Evolutionary conservation across 2,113 vertebrate genomes (phyloP).

Genomic region (Chloropsis hardwickii): DNA sequence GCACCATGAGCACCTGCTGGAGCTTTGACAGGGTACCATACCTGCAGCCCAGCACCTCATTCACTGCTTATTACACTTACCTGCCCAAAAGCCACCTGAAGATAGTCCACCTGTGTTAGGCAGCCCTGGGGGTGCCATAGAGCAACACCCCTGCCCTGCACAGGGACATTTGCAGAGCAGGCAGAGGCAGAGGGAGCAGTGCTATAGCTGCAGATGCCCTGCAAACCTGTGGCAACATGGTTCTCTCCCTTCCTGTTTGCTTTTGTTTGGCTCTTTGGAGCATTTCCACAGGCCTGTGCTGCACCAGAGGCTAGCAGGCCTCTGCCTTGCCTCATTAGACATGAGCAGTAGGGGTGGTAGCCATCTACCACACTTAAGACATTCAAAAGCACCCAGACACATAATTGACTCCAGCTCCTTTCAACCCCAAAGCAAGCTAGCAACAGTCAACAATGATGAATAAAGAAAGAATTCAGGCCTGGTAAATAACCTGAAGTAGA

Average conservation of each 20-base stretch:
- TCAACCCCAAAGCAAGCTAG: slow-evolving; percentile 22
- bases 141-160: neutral
- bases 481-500: slow-evolving; percentile 56
- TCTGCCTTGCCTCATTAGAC: slow-evolving; percentile 1
- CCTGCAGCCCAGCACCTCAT: neutral
- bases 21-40: neutral
- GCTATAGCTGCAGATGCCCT: neutral
- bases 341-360: neutral
- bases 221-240: neutral
- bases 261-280: neutral
- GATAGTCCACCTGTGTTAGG: neutral
- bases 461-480: slow-evolving; percentile 33
- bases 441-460: slow-evolving; percentile 1
- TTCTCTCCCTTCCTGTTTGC: neutral
- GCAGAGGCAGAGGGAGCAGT: neutral
- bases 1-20: neutral
- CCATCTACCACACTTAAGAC: neutral
- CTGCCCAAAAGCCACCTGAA: neutral
- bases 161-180: neutral
- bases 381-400: slow-evolving; percentile 13
- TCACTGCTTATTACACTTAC: neutral
- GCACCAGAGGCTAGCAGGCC: neutral
- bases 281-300: fast-evolving
- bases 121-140: fast-evolving
- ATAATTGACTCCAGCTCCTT: slow-evolving; percentile 49